These are phyloP conservation scores for Hippocampus abdominalis DNA, from an alignment of 2,113 vertebrate species.

Conservation along the genomic window DNA sequence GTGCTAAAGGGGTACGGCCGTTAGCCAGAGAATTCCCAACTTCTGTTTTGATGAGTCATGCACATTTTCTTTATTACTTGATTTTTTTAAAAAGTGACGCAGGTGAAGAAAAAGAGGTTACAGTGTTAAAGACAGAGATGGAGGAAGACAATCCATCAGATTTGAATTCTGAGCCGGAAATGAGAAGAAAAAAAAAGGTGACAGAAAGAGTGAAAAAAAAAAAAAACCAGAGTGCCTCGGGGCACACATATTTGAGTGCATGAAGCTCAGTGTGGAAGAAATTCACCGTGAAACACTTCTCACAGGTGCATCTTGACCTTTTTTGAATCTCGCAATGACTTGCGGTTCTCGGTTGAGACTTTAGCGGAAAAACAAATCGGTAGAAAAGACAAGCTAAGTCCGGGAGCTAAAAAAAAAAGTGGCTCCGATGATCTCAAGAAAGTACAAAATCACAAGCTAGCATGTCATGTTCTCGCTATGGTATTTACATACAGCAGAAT, in stretches of 20 bases:
- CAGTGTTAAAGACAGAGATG: conserved; percentile 74
- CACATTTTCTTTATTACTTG: conserved; percentile 78
- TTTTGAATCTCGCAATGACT: conserved; percentile 4
- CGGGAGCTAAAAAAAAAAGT: neutral
- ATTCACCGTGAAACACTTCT: neutral
- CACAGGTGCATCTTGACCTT: neutral
- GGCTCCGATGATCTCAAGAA: conserved; percentile 27
- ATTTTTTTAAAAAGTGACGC: conserved; percentile 81
- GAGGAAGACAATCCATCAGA: conserved; percentile 33
- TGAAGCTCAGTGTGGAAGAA: neutral
- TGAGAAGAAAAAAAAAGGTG: conserved; percentile 16
- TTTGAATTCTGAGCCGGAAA: conserved; percentile 34
- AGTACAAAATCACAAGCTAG: conserved; percentile 28
- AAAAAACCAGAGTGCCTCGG: neutral
- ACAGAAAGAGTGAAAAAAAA: conserved; percentile 22
- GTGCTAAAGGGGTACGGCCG: neutral
- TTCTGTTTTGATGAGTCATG: conserved; percentile 73
- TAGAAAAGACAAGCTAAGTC: conserved; percentile 3
- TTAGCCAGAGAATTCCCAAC: conserved; percentile 76
- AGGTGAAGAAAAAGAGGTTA: conserved; percentile 81
- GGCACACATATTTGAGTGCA: conserved; percentile 2
- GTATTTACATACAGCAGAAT: conserved; percentile 31
- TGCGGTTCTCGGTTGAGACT: neutral
- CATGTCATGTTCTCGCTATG: neutral
- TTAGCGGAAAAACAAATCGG: conserved; percentile 1